These are phyloP conservation scores for Melanophora roralis DNA, from an alignment of 2,888 invertebrate genomes.

Conservation along the genomic window DNA sequence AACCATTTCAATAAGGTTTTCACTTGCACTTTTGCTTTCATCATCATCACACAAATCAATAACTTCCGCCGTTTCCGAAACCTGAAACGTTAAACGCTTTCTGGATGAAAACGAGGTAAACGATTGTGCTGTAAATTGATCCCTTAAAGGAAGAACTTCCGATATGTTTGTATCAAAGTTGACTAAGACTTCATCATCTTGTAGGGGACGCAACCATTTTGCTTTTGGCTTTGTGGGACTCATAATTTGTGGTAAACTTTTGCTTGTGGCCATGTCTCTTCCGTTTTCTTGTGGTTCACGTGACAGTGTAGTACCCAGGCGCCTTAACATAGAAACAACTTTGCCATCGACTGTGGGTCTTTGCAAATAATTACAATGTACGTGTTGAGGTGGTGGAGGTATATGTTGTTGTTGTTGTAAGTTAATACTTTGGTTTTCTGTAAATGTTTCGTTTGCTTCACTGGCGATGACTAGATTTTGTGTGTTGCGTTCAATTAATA, in stretches of 20 bases:
- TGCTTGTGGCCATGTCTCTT: constrained; percentile 2
- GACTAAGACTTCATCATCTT: constrained; percentile 74
- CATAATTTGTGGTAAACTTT: constrained; percentile 68
- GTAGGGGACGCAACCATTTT: constrained; percentile 71
- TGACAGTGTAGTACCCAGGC: constrained; percentile 74
- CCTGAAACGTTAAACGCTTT: constrained; percentile 65
- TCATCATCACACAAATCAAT: constrained; percentile 55
- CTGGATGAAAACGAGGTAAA: constrained; percentile 43
- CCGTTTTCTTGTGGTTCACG: constrained; percentile 65
- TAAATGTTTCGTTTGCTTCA: constrained; percentile 1
- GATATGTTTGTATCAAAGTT: constrained; percentile 75
- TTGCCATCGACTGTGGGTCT: constrained; percentile 71
- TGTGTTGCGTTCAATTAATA: constrained; percentile 38
- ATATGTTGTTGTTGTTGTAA: constrained; percentile 16
- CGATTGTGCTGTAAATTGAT: constrained; percentile 52
- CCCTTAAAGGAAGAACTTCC: constrained; percentile 72
- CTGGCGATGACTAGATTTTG: constrained; percentile 49
- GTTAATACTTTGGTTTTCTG: constrained; percentile 39
- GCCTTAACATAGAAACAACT: constrained; percentile 74
- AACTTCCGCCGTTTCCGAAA: constrained; percentile 50
- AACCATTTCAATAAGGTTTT: constrained; percentile 25
- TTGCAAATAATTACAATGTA: constrained; percentile 50
- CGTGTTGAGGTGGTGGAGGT: constrained; percentile 64
- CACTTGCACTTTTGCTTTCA: not conserved
- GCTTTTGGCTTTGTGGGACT: constrained; percentile 72